Base-by-base conservation (phyloP, 2,113 vertebrate genomes). In the Raja brachyura region DNA sequence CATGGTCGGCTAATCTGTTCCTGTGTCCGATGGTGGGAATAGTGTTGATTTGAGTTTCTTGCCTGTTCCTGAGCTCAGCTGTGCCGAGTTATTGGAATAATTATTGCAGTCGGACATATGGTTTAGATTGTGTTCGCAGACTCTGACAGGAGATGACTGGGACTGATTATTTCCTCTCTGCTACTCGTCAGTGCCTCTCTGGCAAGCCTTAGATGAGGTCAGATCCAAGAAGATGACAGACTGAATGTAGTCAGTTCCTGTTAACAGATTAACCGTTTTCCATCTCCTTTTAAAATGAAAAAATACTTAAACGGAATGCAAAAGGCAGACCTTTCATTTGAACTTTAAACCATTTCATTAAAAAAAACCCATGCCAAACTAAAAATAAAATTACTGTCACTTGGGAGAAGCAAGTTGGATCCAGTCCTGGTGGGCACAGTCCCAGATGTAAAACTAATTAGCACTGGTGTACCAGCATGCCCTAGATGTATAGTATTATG, bases 171-270 rank as follows among this genome's bases (percentile, higher is more conserved):
- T 92, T 92, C 39, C 90, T 74, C 86, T 39, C 90, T 92, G 88
- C 90, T 92, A 22, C 33, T 92, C 66, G 33, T 48, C 68, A 74
- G 90, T 25, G 33, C 68, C 18, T 39, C 22, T 59, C 48, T 90
- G 88, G 88, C 88, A 48, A 63, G 4, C 66, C 3, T 28, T 54
- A 68, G 90, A 92, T 25, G 18, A 73, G 90, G 66, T 70, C 66
- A 54, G 31, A 11, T 92, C 66, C 68, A 73, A 92, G 68, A 48
- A 92, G 39, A 92, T 54, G 90, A 92, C 90, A 92, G 68, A 92
- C 33, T 92, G 90, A 20, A 92, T 92, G 66, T 68, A 92, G 66
- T 74, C 66, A 73, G 68, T 92, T 92, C 66, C 90, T 92, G 90
- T 54, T 92, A 25, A 70, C 66, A 92, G 33, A 92, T 92, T 73